phyloP scores from a whole-genome alignment of 2,797 vertebrate species.

The Lutjanus argentimaculatus region DNA sequence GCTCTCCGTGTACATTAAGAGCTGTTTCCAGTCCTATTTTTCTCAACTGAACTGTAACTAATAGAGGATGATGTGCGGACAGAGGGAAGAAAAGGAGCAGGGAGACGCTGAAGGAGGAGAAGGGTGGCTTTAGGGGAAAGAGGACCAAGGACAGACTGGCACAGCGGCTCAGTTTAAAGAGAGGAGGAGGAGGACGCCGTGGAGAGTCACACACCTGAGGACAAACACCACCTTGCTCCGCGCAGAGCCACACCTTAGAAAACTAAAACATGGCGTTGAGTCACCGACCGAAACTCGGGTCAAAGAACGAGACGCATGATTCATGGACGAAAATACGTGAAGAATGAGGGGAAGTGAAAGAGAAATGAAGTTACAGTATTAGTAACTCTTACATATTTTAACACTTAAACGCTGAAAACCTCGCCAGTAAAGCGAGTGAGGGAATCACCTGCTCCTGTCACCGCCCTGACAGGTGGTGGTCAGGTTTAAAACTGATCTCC shows the following conservation, averaged over 20 bases:
- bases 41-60: constrained; percentile 63
- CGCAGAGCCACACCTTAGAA: constrained; percentile 82
- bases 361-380: too few relatives aligned
- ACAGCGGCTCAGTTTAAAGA: constrained; percentile 13
- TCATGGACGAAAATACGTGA: not conserved
- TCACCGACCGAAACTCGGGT: constrained; percentile 84
- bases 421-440: not conserved
- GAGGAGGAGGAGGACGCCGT: not conserved
- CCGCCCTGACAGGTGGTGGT: constrained; percentile 58
- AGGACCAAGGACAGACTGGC: constrained; percentile 20
- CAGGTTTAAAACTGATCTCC: constrained; percentile 5
- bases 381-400: not conserved
- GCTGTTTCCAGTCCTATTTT: constrained; percentile 36
- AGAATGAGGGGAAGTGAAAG: not conserved
- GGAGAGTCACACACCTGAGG: constrained; percentile 33
- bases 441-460: constrained; percentile 52
- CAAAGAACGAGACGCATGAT: constrained; percentile 1
- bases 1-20: constrained; percentile 39
- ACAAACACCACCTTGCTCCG: constrained; percentile 65
- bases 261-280: constrained; percentile 78
- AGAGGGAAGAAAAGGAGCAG: constrained; percentile 41
- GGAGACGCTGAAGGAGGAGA: constrained; percentile 4
- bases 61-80: constrained; percentile 57
- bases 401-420: not conserved
- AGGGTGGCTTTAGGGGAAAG: constrained; percentile 7